Conservation (phyloP, 2,797 vertebrate genomes). For the Diplodus puntazzo region DNA sequence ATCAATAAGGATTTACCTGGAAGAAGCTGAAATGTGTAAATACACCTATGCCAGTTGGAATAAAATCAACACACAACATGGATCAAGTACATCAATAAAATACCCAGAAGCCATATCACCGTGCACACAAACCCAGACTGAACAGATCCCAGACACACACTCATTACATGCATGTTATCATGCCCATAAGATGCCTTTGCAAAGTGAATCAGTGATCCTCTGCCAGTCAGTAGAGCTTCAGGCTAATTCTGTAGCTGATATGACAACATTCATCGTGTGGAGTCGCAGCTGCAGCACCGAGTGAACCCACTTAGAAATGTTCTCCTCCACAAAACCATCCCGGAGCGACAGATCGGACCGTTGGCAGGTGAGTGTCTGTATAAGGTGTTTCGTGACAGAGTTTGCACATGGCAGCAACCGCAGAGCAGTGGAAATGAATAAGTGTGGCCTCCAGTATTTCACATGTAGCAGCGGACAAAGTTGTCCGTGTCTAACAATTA, state of each 20-base stretch:
- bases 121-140: constrained; percentile 7
- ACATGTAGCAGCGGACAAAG: neutral
- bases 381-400: neutral
- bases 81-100: neutral
- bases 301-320: neutral
- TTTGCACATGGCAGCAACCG: neutral
- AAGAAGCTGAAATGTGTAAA: too few relatives aligned
- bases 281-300: neutral
- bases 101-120: neutral
- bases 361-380: neutral
- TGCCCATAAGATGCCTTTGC: neutral
- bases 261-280: neutral
- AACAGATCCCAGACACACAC: neutral
- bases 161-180: neutral
- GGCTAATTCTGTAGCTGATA: constrained; percentile 5
- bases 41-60: neutral
- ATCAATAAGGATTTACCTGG: too few relatives aligned
- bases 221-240: neutral
- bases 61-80: neutral
- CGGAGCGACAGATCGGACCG: neutral
- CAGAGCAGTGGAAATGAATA: neutral
- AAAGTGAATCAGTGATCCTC: neutral
- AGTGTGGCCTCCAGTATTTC: neutral
- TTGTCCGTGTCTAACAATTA: too few relatives aligned
- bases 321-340: neutral